Conservation (phyloP, 2,113 vertebrate species). For the Fregetta grallaria region DNA sequence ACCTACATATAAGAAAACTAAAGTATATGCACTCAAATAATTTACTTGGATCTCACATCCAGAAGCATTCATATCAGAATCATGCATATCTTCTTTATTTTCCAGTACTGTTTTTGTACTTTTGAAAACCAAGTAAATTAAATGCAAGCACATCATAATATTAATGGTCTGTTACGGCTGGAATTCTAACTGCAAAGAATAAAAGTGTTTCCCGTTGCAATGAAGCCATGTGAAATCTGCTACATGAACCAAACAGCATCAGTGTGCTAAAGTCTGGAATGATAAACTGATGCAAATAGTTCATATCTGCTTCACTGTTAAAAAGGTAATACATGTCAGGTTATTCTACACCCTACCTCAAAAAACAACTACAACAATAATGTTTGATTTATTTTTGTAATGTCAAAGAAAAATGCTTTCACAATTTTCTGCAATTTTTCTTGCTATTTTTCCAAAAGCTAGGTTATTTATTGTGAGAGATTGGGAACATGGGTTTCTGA, state of each 20-base stretch:
- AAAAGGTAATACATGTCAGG: neutral
- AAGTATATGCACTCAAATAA: neutral
- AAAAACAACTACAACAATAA: neutral
- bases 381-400: neutral
- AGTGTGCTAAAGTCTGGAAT: neutral
- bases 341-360: neutral
- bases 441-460: neutral
- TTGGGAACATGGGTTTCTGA: neutral
- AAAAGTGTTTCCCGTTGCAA: neutral
- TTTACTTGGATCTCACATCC: neutral
- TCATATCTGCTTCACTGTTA: neutral
- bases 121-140: neutral
- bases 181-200: neutral
- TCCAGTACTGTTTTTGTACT: neutral
- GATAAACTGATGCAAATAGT: neutral
- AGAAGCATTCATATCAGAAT: neutral
- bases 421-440: neutral
- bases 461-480: neutral
- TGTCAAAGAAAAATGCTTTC: neutral
- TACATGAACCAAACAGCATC: neutral
- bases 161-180: neutral
- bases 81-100: neutral
- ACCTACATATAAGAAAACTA: neutral
- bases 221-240: neutral
- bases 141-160: neutral